Percentiles rank a stretch among this genome's conserved stretches.
Evolutionary conservation across 2,113 vertebrate species (phyloP).

Genomic region (Larimichthys crocea): DNA sequence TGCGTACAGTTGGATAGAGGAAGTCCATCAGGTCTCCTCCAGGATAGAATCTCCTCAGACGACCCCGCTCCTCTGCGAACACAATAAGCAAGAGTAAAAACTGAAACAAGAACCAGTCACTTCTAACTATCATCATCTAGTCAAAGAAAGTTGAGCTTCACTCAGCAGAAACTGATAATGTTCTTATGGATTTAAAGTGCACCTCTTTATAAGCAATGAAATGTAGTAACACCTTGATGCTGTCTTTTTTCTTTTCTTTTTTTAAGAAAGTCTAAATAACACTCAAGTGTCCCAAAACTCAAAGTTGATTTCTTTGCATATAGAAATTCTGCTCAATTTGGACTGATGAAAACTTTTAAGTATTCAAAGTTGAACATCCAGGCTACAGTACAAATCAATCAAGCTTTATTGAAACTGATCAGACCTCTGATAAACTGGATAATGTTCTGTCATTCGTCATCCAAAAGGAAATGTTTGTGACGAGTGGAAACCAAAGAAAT

Average conservation of each 20-base stretch:
- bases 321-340: neutral
- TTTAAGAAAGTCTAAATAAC: neutral
- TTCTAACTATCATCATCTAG: neutral
- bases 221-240: neutral
- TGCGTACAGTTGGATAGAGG: slow-evolving; percentile 63
- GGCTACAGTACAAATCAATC: neutral
- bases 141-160: too few relatives aligned
- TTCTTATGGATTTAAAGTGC: neutral
- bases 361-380: neutral
- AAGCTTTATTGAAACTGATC: neutral
- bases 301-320: neutral
- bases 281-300: too few relatives aligned
- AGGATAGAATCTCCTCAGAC: slow-evolving; percentile 80
- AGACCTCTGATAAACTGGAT: too few relatives aligned
- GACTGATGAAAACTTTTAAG: neutral
- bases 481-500: too few relatives aligned
- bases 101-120: neutral
- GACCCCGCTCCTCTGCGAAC: slow-evolving; percentile 60
- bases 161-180: too few relatives aligned
- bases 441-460: too few relatives aligned
- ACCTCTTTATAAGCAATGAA: neutral
- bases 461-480: neutral
- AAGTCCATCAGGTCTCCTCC: slow-evolving; percentile 85
- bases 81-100: neutral
- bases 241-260: neutral